These are phyloP conservation scores for Drosophila greeni DNA, from an alignment of 2,888 invertebrate species.

Conservation along the genomic window DNA sequence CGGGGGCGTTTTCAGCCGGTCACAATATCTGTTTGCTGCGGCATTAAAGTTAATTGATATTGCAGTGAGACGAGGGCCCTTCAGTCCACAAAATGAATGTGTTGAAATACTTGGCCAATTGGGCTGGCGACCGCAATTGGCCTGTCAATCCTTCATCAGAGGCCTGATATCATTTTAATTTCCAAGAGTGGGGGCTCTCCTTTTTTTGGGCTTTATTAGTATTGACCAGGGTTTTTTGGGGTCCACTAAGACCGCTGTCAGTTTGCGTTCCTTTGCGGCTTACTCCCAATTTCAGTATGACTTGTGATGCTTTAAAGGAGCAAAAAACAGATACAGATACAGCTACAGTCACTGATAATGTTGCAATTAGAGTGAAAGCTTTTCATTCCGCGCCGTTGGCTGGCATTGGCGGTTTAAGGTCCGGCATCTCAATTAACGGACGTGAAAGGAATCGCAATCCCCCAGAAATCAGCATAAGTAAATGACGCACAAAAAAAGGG, in stretches of 20 bases:
- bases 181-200: conserved; percentile 38
- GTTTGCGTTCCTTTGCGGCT: conserved; percentile 50
- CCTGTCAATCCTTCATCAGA: conserved; percentile 28
- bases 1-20: conserved; percentile 10
- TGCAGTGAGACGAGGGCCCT: conserved; percentile 9
- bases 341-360: conserved; percentile 47
- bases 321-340: conserved; percentile 38
- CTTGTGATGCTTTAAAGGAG: conserved; percentile 49
- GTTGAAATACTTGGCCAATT: conserved; percentile 7
- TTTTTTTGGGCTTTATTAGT: conserved; percentile 53
- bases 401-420: conserved; percentile 29
- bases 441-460: conserved; percentile 25
- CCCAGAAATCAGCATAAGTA: conserved; percentile 63
- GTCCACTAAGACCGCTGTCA: conserved; percentile 61
- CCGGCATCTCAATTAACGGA: conserved; percentile 57
- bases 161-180: conserved; percentile 52
- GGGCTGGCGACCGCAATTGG: conserved; percentile 13
- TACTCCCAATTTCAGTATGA: conserved; percentile 47
- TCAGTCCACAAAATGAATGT: conserved; percentile 2
- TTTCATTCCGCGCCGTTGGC: conserved; percentile 48
- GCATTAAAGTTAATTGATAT: conserved; percentile 50
- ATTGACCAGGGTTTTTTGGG: conserved; percentile 52
- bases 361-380: conserved; percentile 75
- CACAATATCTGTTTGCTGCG: conserved; percentile 9
- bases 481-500: conserved; percentile 53